Percentiles rank a stretch among this genome's conserved stretches.
These are phyloP conservation scores for Drosophila jambulina DNA, from an alignment of 1,140 invertebrate genomes.

Conservation along the genomic window DNA sequence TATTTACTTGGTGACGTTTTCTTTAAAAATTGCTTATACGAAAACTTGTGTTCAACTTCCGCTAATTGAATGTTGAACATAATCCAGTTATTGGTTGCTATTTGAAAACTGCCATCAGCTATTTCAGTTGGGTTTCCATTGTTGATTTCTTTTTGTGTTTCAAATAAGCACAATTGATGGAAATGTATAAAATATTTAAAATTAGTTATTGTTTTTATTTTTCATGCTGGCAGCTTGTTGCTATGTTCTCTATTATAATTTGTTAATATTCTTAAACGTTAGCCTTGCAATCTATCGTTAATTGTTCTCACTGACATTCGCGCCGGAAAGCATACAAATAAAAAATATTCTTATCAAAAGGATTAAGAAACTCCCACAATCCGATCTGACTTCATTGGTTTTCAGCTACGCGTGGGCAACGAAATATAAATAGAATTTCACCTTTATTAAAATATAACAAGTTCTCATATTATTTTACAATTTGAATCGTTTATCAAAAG, in stretches of 20 bases:
- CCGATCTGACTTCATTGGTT: conserved; percentile 8
- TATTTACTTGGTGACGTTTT: conserved; percentile 49
- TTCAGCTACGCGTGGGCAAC: conserved; percentile 15
- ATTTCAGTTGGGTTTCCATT: conserved; percentile 35
- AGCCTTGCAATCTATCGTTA: conserved; percentile 65
- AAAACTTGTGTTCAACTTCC: conserved; percentile 61
- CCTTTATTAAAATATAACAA: conserved; percentile 47
- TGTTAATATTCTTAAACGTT: conserved; percentile 50
- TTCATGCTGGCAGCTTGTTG: conserved; percentile 77
- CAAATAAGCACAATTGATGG: conserved; percentile 68
- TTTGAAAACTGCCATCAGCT: conserved; percentile 43
- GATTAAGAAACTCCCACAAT: conserved; percentile 37
- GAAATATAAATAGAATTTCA: conserved; percentile 55
- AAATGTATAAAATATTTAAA: conserved; percentile 78
- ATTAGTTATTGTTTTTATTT: conserved; percentile 82
- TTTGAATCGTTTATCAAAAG: conserved; percentile 70
- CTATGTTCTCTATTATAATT: conserved; percentile 65
- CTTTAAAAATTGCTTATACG: conserved; percentile 76
- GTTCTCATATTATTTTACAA: conserved; percentile 48
- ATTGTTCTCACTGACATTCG: conserved; percentile 49
- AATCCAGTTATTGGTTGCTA: conserved; percentile 64
- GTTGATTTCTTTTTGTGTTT: conserved; percentile 21
- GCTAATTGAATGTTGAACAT: conserved; percentile 55
- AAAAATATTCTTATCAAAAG: conserved; percentile 50
- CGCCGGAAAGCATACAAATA: conserved; percentile 51